A percentile compares a stretch with the other conserved stretches of the same genome.
Conservation (phyloP, 2,113 vertebrate genomes). For the Myanophis thanlyinensis region DNA sequence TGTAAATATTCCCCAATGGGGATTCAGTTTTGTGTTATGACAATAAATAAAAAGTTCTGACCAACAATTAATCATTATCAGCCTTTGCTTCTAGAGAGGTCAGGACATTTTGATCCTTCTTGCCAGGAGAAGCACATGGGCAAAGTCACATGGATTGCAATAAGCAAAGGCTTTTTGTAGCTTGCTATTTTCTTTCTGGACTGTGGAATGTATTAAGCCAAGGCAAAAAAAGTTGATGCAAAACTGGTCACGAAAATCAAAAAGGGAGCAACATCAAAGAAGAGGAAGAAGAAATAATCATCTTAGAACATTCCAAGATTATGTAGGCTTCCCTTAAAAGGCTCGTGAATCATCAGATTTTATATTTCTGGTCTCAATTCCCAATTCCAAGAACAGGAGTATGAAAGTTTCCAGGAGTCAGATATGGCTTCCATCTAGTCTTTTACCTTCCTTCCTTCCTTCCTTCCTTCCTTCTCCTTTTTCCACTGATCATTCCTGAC, state of each 20-base stretch:
- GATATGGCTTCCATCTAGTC: neutral
- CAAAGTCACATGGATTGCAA: neutral
- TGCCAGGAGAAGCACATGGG: neutral
- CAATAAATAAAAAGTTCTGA: neutral
- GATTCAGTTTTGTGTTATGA: neutral
- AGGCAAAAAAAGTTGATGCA: neutral
- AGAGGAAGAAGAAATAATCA: neutral
- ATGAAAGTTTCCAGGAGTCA: neutral
- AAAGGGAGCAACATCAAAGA: neutral
- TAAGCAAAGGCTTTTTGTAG: neutral
- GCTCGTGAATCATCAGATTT: neutral
- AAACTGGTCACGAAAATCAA: neutral
- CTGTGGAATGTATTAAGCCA: neutral
- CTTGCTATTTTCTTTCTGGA: neutral
- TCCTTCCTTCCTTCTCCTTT: neutral
- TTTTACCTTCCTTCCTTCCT: too few species aligned
- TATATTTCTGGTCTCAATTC: neutral
- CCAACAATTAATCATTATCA: neutral
- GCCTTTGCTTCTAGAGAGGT: neutral
- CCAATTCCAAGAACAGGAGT: neutral
- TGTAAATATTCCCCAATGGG: neutral
- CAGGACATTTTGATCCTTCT: neutral
- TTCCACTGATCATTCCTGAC: neutral
- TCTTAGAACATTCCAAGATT: neutral
- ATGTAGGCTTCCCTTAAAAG: too few species aligned